These are phyloP conservation scores for Atta texana DNA, from an alignment of 1,140 invertebrate species.

Conservation along the genomic window DNA sequence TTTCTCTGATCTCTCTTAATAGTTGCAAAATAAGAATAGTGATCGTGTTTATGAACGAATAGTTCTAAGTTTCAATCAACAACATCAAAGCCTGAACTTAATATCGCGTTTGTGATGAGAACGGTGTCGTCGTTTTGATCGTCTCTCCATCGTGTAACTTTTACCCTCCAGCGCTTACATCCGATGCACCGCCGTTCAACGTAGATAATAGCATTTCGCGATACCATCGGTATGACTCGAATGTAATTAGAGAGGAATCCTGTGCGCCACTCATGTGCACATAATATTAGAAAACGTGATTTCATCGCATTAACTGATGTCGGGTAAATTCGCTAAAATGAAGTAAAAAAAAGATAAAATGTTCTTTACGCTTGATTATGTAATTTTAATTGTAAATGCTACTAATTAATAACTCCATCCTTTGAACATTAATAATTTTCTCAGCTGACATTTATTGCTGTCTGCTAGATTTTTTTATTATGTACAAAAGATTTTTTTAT, in stretches of 20 bases:
- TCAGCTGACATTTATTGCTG: background rate
- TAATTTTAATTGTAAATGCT: background rate
- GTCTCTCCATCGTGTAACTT: conserved; percentile 47
- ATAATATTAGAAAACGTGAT: conserved; percentile 46
- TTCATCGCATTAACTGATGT: conserved; percentile 19
- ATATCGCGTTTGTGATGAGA: conserved; percentile 74
- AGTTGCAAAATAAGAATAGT: conserved; percentile 9
- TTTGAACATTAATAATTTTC: background rate
- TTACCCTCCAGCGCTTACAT: conserved; percentile 47
- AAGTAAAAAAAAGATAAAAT: background rate
- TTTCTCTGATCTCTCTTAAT: background rate
- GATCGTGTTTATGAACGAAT: conserved; percentile 33
- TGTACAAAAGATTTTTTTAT: background rate
- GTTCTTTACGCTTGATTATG: background rate
- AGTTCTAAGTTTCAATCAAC: conserved; percentile 81
- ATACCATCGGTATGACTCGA: conserved; percentile 78
- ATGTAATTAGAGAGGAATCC: conserved; percentile 78
- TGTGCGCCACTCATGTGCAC: conserved; percentile 21
- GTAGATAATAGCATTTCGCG: conserved; percentile 78
- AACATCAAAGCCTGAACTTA: conserved; percentile 81
- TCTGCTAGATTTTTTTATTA: background rate
- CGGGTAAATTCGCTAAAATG: background rate
- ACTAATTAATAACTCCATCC: too few relatives aligned
- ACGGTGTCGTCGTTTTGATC: background rate
- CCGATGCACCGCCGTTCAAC: conserved; percentile 14